These are phyloP conservation scores for Plutella xylostella DNA, from an alignment of 2,888 invertebrate genomes.

Conservation along the genomic window DNA sequence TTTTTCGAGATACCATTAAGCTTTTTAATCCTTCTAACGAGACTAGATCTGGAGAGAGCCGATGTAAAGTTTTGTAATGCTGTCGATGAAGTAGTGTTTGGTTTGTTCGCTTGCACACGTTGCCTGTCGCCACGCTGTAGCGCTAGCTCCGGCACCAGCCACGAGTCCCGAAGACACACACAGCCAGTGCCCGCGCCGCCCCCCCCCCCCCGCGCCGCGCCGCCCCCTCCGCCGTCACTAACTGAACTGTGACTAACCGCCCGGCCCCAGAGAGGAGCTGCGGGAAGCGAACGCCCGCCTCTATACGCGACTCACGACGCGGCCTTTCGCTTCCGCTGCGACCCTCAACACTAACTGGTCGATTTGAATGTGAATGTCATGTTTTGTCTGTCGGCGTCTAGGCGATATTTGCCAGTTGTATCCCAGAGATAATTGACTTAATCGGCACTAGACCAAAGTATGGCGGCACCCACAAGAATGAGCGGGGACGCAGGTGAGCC, in stretches of 20 bases:
- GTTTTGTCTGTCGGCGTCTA: conserved; percentile 77
- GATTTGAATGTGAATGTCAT: conserved; percentile 69
- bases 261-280: conserved; percentile 1
- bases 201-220: conserved; percentile 21
- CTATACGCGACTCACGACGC: conserved; percentile 15
- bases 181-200: conserved; percentile 37
- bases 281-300: conserved; percentile 23
- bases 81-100: conserved; percentile 71
- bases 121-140: conserved; percentile 72
- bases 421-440: conserved; percentile 99
- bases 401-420: conserved; percentile 99
- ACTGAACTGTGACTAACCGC: background rate
- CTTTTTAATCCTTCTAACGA: conserved; percentile 70
- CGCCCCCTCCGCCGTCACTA: conserved; percentile 17
- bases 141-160: conserved; percentile 70
- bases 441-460: conserved; percentile 99
- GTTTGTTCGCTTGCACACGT: conserved; percentile 73
- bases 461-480: conserved; percentile 99
- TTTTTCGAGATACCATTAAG: conserved; percentile 66
- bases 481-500: conserved; percentile 99
- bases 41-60: conserved; percentile 69
- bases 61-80: conserved; percentile 69
- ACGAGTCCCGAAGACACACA: conserved; percentile 70
- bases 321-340: conserved; percentile 34
- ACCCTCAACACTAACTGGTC: conserved; percentile 35